Evolutionary conservation across 2,888 invertebrate genomes (phyloP).

Genomic region (Plemyria rubiginata): DNA sequence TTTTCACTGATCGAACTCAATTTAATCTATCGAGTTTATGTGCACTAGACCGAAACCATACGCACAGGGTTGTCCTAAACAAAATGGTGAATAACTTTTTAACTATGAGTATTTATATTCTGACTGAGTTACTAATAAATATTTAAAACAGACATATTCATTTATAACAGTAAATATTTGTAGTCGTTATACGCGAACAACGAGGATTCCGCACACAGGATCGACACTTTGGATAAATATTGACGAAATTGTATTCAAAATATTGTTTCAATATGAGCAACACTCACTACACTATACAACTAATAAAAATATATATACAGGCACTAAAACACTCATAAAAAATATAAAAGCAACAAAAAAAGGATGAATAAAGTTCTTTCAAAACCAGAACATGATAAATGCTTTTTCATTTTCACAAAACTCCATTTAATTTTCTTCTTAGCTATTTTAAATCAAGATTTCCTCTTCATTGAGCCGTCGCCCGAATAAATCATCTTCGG

Average conservation of each 20-base stretch:
- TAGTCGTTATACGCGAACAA: conserved; percentile 8
- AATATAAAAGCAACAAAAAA: not conserved
- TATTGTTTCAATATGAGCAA: not conserved
- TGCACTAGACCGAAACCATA: too few species aligned
- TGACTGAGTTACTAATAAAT: not conserved
- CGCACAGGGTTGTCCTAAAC: too few species aligned
- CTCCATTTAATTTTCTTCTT: conserved; percentile 11
- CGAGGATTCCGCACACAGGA: conserved; percentile 1
- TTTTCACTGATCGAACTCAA: too few species aligned
- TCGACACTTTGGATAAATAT: conserved; percentile 13
- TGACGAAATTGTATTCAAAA: not conserved
- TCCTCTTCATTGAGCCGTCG: conserved; percentile 33
- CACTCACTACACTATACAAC: not conserved
- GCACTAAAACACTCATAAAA: not conserved
- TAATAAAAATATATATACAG: not conserved
- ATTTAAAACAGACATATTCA: conserved; percentile 2
- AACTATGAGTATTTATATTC: too few species aligned
- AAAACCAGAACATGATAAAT: conserved; percentile 3
- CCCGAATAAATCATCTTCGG: conserved; percentile 30
- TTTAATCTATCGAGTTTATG: too few species aligned
- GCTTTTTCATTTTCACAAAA: conserved; percentile 14
- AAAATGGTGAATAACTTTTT: too few species aligned
- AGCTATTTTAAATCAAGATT: conserved; percentile 33
- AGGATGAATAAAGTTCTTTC: not conserved
- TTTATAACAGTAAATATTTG: conserved; percentile 8